A percentile compares a stretch with the other conserved stretches of the same genome.
phyloP scores from a whole-genome alignment of 2,888 invertebrate genomes.

The Agrotis ipsilon region DNA sequence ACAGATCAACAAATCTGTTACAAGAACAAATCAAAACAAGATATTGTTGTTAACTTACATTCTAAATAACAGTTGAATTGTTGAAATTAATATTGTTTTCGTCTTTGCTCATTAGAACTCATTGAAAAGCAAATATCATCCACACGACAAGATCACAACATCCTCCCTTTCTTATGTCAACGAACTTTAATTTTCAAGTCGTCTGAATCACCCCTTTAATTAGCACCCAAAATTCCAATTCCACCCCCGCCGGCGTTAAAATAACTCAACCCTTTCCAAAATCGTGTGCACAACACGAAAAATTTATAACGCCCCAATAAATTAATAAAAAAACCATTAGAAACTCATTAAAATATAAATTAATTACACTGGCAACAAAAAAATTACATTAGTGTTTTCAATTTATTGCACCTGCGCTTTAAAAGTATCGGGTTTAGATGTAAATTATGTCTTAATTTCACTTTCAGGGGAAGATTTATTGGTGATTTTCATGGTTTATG shows the following conservation, averaged over 20 bases:
- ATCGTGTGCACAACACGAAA: slow-evolving; percentile 58
- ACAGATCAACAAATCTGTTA: neutral
- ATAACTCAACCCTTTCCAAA: slow-evolving; percentile 58
- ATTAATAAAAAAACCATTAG: slow-evolving; percentile 74
- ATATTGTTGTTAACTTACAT: neutral
- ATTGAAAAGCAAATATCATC: neutral
- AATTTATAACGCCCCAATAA: slow-evolving; percentile 63
- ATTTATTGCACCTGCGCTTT: slow-evolving; percentile 72
- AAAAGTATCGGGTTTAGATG: slow-evolving; percentile 51
- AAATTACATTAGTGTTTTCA: slow-evolving; percentile 71
- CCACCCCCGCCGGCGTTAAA: slow-evolving; percentile 44
- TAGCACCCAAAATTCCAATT: slow-evolving; percentile 56
- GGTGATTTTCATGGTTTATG: slow-evolving; percentile 39
- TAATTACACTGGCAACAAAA: slow-evolving; percentile 72
- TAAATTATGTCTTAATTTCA: slow-evolving; percentile 63
- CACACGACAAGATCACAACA: slow-evolving; percentile 19
- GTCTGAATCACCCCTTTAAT: slow-evolving; percentile 54
- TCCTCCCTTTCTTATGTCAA: slow-evolving; percentile 43
- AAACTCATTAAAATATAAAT: slow-evolving; percentile 76
- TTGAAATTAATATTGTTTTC: neutral
- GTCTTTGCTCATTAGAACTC: neutral
- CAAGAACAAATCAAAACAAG: neutral
- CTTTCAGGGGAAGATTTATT: slow-evolving; percentile 59
- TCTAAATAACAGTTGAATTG: neutral
- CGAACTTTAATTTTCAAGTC: slow-evolving; percentile 49